Percentiles rank a stretch among this genome's conserved stretches.
phyloP scores from a whole-genome alignment of 2,113 vertebrate species.

The Equus quagga region DNA sequence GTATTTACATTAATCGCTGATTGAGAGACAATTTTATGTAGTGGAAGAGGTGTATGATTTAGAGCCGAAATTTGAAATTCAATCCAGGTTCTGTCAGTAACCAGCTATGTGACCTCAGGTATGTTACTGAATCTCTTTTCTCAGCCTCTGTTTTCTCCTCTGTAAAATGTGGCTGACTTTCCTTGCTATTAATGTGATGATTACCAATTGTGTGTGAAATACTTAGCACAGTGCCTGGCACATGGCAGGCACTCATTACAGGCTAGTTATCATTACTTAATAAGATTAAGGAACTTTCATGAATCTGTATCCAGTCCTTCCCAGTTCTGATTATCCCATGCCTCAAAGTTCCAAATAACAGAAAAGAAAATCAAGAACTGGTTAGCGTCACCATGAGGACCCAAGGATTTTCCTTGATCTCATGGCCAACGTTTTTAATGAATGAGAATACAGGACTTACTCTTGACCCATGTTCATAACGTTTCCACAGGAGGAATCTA shows the following conservation, averaged over 20 bases:
- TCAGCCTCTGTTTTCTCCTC: neutral
- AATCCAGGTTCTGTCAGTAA: neutral
- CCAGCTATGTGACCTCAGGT: neutral
- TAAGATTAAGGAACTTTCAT: neutral
- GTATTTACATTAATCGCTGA: neutral
- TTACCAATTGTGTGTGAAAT: neutral
- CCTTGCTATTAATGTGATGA: neutral
- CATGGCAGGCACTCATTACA: neutral
- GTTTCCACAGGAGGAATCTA: neutral
- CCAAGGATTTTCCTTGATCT: neutral
- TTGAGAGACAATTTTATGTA: neutral
- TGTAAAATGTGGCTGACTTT: neutral
- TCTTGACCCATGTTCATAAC: neutral
- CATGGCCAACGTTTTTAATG: neutral
- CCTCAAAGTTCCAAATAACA: neutral
- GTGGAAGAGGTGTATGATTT: neutral
- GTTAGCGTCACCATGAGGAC: neutral
- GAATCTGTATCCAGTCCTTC: neutral
- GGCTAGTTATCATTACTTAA: neutral
- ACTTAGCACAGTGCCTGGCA: neutral
- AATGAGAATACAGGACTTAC: neutral
- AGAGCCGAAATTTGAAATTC: neutral
- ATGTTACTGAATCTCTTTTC: neutral
- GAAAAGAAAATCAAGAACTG: slow-evolving; percentile 2
- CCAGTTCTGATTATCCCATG: neutral